Percentiles rank a stretch among this genome's conserved stretches.
Evolutionary conservation across 2,888 invertebrate species (phyloP).

Genomic region (Orchestes rusci): DNA sequence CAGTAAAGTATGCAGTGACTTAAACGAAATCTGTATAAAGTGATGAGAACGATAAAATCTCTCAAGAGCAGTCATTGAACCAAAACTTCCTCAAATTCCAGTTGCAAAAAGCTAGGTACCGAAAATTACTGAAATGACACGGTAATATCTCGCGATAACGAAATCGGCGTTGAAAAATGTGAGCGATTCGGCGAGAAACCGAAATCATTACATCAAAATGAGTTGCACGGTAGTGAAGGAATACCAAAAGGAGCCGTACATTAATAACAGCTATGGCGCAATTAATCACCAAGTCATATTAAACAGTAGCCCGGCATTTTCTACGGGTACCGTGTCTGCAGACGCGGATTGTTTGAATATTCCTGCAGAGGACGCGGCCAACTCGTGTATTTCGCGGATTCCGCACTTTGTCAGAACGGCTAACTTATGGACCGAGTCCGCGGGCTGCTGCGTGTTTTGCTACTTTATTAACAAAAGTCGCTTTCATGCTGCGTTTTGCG

Average conservation of each 20-base stretch:
- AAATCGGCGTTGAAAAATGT: too few relatives aligned
- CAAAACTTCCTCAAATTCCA: too few relatives aligned
- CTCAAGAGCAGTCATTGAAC: too few relatives aligned
- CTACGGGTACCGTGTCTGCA: slow-evolving; percentile 22
- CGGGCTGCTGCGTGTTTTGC: slow-evolving; percentile 18
- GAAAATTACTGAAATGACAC: too few relatives aligned
- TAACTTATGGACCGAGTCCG: slow-evolving; percentile 19
- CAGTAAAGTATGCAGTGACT: too few relatives aligned
- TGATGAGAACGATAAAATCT: too few relatives aligned
- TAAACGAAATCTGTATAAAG: too few relatives aligned
- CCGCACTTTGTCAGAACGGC: slow-evolving; percentile 23
- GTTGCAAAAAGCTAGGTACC: too few relatives aligned
- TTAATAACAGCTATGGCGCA: slow-evolving; percentile 35
- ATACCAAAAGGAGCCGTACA: slow-evolving; percentile 22
- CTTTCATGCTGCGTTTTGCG: slow-evolving; percentile 19
- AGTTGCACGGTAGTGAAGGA: slow-evolving; percentile 20
- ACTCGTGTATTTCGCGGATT: slow-evolving; percentile 24
- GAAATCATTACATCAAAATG: slow-evolving; percentile 24
- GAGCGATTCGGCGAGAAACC: too few relatives aligned
- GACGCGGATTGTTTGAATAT: slow-evolving; percentile 24
- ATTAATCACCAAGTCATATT: slow-evolving; percentile 38
- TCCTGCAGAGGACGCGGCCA: slow-evolving; percentile 16
- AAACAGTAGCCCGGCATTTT: slow-evolving; percentile 35
- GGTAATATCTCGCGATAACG: too few relatives aligned
- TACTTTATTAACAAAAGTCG: slow-evolving; percentile 22